Evolutionary conservation across 2,888 invertebrate genomes (phyloP).

Genomic region (Tryphoninae sp.): DNA sequence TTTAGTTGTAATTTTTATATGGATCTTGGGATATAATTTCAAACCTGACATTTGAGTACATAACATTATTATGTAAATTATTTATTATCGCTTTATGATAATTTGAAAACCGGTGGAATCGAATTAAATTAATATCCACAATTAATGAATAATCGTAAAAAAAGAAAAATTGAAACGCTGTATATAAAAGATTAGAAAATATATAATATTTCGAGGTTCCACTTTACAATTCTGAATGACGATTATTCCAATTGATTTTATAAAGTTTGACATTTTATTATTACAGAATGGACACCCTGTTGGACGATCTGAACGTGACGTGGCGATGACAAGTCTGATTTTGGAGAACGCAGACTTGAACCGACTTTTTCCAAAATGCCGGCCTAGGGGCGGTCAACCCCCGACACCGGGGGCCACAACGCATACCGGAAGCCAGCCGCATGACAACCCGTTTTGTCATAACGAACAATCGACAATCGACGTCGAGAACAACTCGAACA

Average conservation of each 20-base stretch:
- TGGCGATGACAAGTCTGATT: slow-evolving; percentile 81
- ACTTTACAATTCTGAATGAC: no score
- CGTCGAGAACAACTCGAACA: slow-evolving; percentile 67
- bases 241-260: background rate
- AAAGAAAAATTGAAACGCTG: no score
- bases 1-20: background rate
- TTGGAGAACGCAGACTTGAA: slow-evolving; percentile 81
- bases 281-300: slow-evolving; percentile 74
- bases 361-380: slow-evolving; percentile 81
- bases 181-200: no score
- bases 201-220: no score
- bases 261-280: background rate
- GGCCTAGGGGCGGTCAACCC: slow-evolving; percentile 80
- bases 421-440: slow-evolving; percentile 74
- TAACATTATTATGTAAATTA: background rate
- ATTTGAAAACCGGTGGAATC: background rate
- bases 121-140: background rate
- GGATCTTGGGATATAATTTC: background rate
- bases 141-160: no score
- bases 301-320: slow-evolving; percentile 75
- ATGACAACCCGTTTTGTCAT: slow-evolving; percentile 74
- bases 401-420: slow-evolving; percentile 76
- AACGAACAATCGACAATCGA: slow-evolving; percentile 63
- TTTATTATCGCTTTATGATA: background rate
- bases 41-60: no score